Base-by-base conservation (phyloP, 2,797 vertebrate genomes). In the Stomatorhinus walkeri region DNA sequence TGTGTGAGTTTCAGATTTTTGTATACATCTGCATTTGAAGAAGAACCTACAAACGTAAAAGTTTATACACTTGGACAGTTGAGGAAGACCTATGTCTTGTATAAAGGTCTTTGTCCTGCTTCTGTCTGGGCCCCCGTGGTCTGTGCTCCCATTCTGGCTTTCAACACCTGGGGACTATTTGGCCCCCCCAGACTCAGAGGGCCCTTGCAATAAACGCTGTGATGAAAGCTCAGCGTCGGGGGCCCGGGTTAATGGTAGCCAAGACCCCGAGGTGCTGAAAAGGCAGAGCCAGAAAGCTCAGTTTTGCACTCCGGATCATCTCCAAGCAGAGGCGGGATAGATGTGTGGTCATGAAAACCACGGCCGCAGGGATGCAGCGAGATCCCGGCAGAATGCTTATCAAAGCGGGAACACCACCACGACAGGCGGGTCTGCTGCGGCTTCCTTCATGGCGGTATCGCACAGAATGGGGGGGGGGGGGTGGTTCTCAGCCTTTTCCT, bases 221-320 rank as follows among this genome's bases (percentile, higher is more conserved):
- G 84, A 28, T 88, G 68, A 87, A 89, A 68, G 87, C 83, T 88
- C 43, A 40, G 43, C 79, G 36, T 85, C 0, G 52, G 83, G 85
- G 54, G 61, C 88, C 24, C 3, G 56, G 51, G 61, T 24, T 88
- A 89, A 89, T 85, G 51, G 85, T 36, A 79, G 48, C 19, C 40
- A n/a, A 32, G 32, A 9, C 68, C 87, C 14, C 1, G 2, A 81
- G 36, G 49, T 88, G 87, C 59, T 85, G 56, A 90, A 88, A 28
- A 52, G 40, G 87, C 49, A 16, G 68, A 64, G 48, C 40, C n/a
- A 8, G 49, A 28, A n/a, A 61, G 64, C 32, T 1, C 54, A 52
- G 19, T 61, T 89, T 87, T 22, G 49, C 88, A 61, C 79, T 72
- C 87, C 88, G 90, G 59, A 88, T 88, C 52, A 87, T 79, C 81